Percentiles rank a stretch among this genome's conserved stretches.
Evolutionary conservation across 2,113 vertebrate species (phyloP).

Genomic region (Microtus ochrogaster): DNA sequence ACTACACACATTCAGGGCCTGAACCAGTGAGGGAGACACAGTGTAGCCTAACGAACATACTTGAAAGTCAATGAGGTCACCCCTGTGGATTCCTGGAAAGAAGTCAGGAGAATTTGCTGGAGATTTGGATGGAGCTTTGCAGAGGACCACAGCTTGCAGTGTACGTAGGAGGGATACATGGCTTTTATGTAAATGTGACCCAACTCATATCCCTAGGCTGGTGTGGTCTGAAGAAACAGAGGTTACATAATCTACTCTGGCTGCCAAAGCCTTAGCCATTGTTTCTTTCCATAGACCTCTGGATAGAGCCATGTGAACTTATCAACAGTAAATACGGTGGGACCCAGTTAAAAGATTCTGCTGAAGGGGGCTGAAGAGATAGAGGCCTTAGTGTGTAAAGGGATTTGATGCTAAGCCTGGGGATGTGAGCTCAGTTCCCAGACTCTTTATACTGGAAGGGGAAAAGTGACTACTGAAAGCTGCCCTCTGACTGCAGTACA

Average conservation of each 20-base stretch:
- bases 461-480: background rate
- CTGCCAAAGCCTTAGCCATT: conserved; percentile 48
- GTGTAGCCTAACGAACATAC: background rate
- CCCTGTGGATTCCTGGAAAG: conserved; percentile 56
- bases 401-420: background rate
- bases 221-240: conserved; percentile 63
- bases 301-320: background rate
- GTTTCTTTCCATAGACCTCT: conserved; percentile 20
- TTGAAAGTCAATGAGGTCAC: background rate
- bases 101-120: background rate
- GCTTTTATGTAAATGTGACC: conserved; percentile 65
- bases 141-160: conserved; percentile 2
- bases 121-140: conserved; percentile 12
- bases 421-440: background rate
- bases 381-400: no score
- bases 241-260: background rate
- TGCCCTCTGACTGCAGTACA: no score
- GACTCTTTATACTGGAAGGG: background rate
- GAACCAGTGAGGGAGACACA: background rate
- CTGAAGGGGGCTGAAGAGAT: background rate
- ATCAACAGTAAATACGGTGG: background rate
- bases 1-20: background rate
- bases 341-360: background rate
- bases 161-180: conserved; percentile 5
- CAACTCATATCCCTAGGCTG: conserved; percentile 42